These are phyloP conservation scores for Nesidiocoris tenuis DNA, from an alignment of 2,888 invertebrate genomes.

Conservation along the genomic window DNA sequence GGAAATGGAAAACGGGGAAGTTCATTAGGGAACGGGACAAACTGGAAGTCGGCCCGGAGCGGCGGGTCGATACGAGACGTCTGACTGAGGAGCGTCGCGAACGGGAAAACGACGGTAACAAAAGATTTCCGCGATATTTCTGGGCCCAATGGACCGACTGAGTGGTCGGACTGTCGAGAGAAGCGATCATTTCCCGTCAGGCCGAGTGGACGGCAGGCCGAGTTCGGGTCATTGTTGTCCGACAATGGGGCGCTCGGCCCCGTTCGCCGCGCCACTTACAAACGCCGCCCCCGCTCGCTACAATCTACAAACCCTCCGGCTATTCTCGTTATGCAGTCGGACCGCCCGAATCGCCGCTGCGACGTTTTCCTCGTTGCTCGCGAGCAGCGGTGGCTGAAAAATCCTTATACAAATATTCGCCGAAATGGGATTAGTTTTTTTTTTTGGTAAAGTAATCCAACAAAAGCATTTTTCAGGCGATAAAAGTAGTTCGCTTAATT, in stretches of 20 bases:
- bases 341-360: not conserved
- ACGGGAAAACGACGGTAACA: not conserved
- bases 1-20: no score
- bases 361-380: no score
- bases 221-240: not conserved
- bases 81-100: not conserved
- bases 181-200: not conserved
- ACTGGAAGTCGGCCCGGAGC: not conserved
- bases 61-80: not conserved
- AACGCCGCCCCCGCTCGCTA: not conserved
- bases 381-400: no score
- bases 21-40: not conserved
- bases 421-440: no score
- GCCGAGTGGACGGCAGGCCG: not conserved
- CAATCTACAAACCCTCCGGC: not conserved
- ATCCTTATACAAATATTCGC: no score
- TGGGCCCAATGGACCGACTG: not conserved
- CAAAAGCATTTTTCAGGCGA: no score
- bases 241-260: not conserved
- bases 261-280: not conserved
- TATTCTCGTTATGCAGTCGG: not conserved
- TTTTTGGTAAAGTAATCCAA: no score
- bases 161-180: not conserved
- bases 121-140: not conserved
- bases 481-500: no score